Percentiles rank a stretch among this genome's conserved stretches.
These are phyloP conservation scores for Serinus canaria DNA, from an alignment of 2,113 vertebrate species.

Conservation along the genomic window DNA sequence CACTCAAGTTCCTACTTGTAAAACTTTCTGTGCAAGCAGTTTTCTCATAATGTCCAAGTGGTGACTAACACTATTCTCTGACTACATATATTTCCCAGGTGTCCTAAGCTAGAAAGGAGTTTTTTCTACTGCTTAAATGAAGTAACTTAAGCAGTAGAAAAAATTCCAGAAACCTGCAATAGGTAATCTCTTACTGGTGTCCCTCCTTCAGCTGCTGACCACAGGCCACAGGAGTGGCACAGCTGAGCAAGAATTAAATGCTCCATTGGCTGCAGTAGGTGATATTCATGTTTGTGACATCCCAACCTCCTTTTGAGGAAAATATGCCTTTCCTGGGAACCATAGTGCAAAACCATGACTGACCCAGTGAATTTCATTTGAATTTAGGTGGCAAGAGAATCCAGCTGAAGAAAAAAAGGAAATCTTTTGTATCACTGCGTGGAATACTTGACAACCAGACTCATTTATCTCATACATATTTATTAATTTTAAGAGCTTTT, in stretches of 20 bases:
- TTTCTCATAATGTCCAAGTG: neutral
- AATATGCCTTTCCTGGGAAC: neutral
- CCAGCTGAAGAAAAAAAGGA: constrained; percentile 1
- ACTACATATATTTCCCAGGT: neutral
- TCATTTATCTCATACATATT: constrained; percentile 77
- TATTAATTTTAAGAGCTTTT: constrained; percentile 78
- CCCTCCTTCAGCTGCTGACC: neutral
- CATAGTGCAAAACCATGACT: neutral
- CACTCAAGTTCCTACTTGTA: neutral
- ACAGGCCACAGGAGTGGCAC: neutral
- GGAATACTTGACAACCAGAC: constrained; percentile 70
- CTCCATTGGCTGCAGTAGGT: neutral
- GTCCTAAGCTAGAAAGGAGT: neutral
- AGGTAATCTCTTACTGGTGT: neutral
- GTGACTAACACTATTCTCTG: neutral
- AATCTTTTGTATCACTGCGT: constrained; percentile 63
- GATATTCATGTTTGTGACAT: neutral
- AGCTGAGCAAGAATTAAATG: neutral
- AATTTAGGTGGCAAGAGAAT: constrained; percentile 43
- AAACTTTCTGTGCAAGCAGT: neutral
- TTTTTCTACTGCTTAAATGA: neutral
- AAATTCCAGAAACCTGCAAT: neutral
- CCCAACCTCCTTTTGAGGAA: neutral
- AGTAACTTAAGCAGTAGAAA: neutral
- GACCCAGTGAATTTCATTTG: neutral